Conservation (phyloP, 2,797 vertebrate species). For the Fistularia commersonii region DNA sequence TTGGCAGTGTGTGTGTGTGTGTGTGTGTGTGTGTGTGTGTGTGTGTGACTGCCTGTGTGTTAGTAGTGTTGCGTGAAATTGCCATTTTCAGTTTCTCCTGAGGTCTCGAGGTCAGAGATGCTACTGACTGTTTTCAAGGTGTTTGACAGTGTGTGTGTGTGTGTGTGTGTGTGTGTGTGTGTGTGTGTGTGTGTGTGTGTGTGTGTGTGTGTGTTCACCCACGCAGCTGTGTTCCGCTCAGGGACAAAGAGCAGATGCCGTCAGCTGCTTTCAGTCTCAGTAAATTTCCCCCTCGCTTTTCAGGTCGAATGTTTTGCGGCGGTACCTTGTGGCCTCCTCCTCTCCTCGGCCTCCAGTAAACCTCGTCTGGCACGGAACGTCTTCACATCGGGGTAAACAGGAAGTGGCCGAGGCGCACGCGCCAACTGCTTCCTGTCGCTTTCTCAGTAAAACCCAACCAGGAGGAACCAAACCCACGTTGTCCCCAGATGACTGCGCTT, state of each 20-base stretch:
- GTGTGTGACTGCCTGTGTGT: constrained; percentile 4
- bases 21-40: constrained; percentile 1
- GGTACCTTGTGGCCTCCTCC: not conserved
- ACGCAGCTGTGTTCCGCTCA: not conserved
- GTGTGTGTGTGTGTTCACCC: not conserved
- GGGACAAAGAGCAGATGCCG: constrained; percentile 40
- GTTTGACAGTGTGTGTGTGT: constrained; percentile 16
- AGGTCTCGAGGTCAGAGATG: too few species aligned
- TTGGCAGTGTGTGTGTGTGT: constrained; percentile 2
- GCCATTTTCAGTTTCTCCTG: too few species aligned
- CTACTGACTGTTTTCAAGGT: constrained; percentile 50
- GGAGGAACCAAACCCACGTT: constrained; percentile 11
- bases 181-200: too few species aligned
- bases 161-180: constrained; percentile 19
- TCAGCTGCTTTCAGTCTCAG: constrained; percentile 50
- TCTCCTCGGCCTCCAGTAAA: not conserved
- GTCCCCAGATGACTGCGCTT: constrained; percentile 32
- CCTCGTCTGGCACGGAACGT: not conserved
- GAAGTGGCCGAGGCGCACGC: constrained; percentile 64
- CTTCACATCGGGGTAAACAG: constrained; percentile 43
- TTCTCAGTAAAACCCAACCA: constrained; percentile 54
- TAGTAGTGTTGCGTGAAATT: not conserved
- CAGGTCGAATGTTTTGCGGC: too few species aligned
- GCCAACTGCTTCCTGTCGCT: constrained; percentile 45
- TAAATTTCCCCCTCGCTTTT: constrained; percentile 1